Evolutionary conservation across 2,797 vertebrate species (phyloP), one percentile per base, ranked within the genome.

Genomic region (Melanogrammus aeglefinus): DNA sequence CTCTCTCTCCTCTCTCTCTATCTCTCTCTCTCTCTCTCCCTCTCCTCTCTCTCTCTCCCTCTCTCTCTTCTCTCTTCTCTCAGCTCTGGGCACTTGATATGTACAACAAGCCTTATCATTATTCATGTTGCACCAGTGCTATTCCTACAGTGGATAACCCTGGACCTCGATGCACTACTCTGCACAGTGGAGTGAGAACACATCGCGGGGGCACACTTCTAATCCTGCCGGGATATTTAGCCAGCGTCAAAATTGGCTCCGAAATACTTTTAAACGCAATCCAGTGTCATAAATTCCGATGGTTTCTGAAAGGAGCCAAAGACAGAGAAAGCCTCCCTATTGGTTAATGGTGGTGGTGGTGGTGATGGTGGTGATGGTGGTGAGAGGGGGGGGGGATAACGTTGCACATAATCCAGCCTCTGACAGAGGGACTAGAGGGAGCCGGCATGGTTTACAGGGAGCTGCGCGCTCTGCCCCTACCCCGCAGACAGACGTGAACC

Each of bases 341-440:
- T 91, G 89, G 87, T 83, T 89, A 86, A 86, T 84, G 31, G 87
- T 84, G 31, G 82, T 38, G 79, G 63, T 63, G 57, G 57, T 63
- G 57, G 57, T 63, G 57, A n/a, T n/a, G 18, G 4, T 13, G 51
- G 16, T 57, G 51, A 21, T 0, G 21, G 51, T 2, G 51, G 18
- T 3, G 51, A 2, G 63, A 3, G 24, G 63, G 63, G 63, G 7
- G 82, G 84, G 73, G 92, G 92, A 90, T 91, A 83, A 92, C 89
- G 91, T 90, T 90, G 88, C 87, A 86, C 88, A 80, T 94, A 94
- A 95, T 95, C 94, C 89, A 88, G 89, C 83, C 80, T 89, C 87
- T 93, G 93, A 94, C 92, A 89, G 91, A 84, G 85, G 87, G 90
- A 91, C 82, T 84, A 87, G 88, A 91, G 89, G 90, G 83, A 88